These are phyloP conservation scores for Sardinella longiceps DNA, from an alignment of 2,797 vertebrate genomes.

Conservation along the genomic window DNA sequence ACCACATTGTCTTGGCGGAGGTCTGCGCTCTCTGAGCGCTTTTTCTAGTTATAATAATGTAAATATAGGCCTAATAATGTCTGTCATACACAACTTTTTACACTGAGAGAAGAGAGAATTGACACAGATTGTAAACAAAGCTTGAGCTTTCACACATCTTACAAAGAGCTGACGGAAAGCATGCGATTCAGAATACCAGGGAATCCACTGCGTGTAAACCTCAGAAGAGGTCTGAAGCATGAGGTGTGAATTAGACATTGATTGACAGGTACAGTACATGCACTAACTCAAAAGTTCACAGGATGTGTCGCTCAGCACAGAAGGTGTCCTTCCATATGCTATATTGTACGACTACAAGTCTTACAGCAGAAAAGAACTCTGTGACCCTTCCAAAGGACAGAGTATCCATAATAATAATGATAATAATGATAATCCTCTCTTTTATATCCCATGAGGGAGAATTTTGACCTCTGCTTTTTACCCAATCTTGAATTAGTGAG, in stretches of 20 bases:
- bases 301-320: not conserved
- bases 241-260: slow-evolving; percentile 1
- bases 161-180: not conserved
- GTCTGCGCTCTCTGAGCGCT: no score
- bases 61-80: no score
- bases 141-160: not conserved
- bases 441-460: no score
- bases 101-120: not conserved
- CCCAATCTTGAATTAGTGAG: no score
- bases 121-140: no score
- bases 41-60: no score
- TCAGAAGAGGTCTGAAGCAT: not conserved
- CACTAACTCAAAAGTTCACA: not conserved
- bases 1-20: no score
- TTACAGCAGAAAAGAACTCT: not conserved
- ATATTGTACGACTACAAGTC: not conserved
- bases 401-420: no score
- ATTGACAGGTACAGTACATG: not conserved
- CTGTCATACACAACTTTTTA: not conserved
- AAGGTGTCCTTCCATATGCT: not conserved
- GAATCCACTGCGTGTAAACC: not conserved
- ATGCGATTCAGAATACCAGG: not conserved
- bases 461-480: no score
- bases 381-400: no score
- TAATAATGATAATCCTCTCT: no score